phyloP scores from a whole-genome alignment of 1,140 invertebrate species.

The Leptopilina boulardi region DNA sequence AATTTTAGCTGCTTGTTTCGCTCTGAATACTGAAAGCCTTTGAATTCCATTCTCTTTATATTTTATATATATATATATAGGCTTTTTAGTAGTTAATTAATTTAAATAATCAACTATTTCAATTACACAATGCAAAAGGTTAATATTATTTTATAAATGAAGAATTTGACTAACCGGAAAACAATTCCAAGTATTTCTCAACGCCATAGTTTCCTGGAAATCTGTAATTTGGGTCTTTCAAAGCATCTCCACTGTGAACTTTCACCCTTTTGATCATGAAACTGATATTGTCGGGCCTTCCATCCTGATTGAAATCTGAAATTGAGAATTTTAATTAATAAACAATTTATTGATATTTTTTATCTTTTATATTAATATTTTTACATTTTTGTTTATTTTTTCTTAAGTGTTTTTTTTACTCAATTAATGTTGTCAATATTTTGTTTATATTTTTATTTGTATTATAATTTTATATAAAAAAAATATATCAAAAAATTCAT shows the following conservation, averaged over 20 bases:
- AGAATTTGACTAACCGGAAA: conserved; percentile 84
- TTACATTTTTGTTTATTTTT: too few species aligned
- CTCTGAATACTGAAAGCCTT: background rate
- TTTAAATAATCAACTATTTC: conserved; percentile 49
- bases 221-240: conserved; percentile 89
- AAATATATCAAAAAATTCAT: too few species aligned
- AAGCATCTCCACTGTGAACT: conserved; percentile 89
- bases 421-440: too few species aligned
- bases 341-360: background rate
- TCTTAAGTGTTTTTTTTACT: too few species aligned
- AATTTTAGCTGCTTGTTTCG: background rate
- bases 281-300: conserved; percentile 92
- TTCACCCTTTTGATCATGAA: conserved; percentile 98
- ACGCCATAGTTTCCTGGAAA: conserved; percentile 96
- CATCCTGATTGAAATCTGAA: conserved; percentile 95
- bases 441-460: too few species aligned
- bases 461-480: too few species aligned
- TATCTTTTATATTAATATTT: too few species aligned
- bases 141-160: conserved; percentile 8
- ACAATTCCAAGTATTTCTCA: conserved; percentile 94
- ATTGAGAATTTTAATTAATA: conserved; percentile 48
- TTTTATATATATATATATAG: background rate
- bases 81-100: conserved; percentile 42
- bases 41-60: conserved; percentile 35
- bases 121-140: conserved; percentile 47